A percentile compares a stretch with the other conserved stretches of the same genome.
phyloP scores from a whole-genome alignment of 2,797 vertebrate genomes.

The Acridotheres tristis region DNA sequence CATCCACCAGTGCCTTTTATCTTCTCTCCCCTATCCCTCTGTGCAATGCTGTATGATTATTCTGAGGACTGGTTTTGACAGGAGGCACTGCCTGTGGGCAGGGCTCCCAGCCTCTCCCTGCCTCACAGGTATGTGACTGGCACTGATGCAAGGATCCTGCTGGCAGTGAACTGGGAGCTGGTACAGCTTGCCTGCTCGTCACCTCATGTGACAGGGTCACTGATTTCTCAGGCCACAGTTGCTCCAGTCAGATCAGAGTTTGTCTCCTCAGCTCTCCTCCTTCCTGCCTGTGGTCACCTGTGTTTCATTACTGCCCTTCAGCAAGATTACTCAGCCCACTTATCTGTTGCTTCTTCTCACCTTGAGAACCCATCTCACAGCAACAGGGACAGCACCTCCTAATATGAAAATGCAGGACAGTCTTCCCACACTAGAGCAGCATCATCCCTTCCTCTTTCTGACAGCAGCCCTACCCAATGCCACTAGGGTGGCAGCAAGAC shows the following conservation, averaged over 20 bases:
- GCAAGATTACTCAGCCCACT: neutral
- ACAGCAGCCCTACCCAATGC: neutral
- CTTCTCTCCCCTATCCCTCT: neutral
- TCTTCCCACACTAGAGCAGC: neutral
- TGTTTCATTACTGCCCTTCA: neutral
- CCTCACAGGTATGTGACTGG: accelerated
- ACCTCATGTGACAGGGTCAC: neutral
- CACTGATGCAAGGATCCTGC: neutral
- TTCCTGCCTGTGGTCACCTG: neutral
- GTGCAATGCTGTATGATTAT: neutral
- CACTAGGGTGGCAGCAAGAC: neutral
- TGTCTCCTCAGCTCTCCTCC: neutral
- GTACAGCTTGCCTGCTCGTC: neutral
- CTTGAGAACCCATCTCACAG: neutral
- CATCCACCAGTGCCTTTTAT: neutral
- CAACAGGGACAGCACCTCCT: neutral
- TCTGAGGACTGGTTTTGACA: neutral
- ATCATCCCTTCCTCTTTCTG: neutral
- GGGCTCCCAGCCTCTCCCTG: neutral
- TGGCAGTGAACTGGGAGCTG: neutral
- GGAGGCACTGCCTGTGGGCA: neutral
- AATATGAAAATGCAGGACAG: neutral
- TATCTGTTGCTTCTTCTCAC: neutral
- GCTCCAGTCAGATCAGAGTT: neutral
- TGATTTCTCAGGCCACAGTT: neutral